Evolutionary conservation across 2,113 vertebrate genomes (phyloP).

Genomic region (Serinus canaria): DNA sequence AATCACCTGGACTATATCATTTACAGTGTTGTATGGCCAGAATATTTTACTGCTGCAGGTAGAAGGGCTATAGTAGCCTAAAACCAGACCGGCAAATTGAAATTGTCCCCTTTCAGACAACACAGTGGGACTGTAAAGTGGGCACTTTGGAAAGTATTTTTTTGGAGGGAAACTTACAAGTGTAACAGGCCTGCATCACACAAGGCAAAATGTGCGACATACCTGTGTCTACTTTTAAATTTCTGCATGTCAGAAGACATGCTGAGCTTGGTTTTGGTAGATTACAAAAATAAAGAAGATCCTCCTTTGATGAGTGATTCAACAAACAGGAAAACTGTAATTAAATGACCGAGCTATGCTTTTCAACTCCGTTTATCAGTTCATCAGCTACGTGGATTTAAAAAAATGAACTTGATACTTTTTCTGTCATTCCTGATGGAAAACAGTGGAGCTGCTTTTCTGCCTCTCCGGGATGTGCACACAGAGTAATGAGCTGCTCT

Average conservation of each 20-base stretch:
- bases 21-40: neutral
- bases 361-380: conserved; percentile 33
- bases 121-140: neutral
- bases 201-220: neutral
- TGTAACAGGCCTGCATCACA: neutral
- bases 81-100: neutral
- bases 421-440: conserved; percentile 57
- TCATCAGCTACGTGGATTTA: neutral
- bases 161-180: neutral
- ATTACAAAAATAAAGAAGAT: neutral
- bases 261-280: neutral
- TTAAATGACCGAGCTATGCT: neutral
- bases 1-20: accelerated
- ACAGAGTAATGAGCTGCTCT: neutral
- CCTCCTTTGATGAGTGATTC: neutral
- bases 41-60: neutral
- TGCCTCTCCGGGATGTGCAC: neutral
- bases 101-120: neutral
- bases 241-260: neutral
- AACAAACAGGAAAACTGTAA: neutral
- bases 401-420: conserved; percentile 32
- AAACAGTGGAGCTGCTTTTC: conserved; percentile 40
- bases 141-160: neutral
- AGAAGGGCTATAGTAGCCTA: neutral
- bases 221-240: neutral